A percentile compares a stretch with the other conserved stretches of the same genome.
phyloP scores from a whole-genome alignment of 2,888 invertebrate species.

The Cheilosia urbana region DNA sequence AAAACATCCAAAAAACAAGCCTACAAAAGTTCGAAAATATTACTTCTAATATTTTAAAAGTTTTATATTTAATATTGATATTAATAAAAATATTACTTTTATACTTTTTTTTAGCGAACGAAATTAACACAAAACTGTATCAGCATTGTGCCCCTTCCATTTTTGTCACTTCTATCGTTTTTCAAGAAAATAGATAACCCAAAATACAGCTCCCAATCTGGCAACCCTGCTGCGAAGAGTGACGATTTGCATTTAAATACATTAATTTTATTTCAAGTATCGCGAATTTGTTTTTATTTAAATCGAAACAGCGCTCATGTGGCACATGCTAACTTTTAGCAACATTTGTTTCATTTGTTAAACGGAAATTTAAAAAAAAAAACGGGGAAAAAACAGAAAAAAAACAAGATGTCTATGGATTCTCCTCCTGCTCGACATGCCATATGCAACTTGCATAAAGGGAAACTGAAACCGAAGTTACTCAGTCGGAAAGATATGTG shows the following conservation, averaged over 20 bases:
- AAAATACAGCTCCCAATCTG: too few species aligned
- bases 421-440: constrained; percentile 9
- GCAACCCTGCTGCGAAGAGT: too few species aligned
- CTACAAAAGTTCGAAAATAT: too few species aligned
- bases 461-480: constrained; percentile 64
- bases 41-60: too few species aligned
- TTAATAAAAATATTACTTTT: too few species aligned
- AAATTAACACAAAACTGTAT: too few species aligned
- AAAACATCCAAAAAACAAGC: too few species aligned
- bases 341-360: constrained; percentile 43
- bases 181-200: too few species aligned
- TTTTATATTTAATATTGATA: too few species aligned
- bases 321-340: background rate
- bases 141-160: too few species aligned
- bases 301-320: background rate
- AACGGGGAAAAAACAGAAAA: background rate
- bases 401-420: constrained; percentile 8
- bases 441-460: constrained; percentile 55
- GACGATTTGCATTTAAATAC: constrained; percentile 22
- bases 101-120: too few species aligned
- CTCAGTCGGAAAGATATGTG: constrained; percentile 68
- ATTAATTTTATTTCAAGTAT: background rate
- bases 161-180: too few species aligned
- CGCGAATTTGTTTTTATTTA: background rate
- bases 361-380: constrained; percentile 55